Evolutionary conservation across 2,888 invertebrate genomes (phyloP).

Genomic region (Eumacrocentrus americanus): DNA sequence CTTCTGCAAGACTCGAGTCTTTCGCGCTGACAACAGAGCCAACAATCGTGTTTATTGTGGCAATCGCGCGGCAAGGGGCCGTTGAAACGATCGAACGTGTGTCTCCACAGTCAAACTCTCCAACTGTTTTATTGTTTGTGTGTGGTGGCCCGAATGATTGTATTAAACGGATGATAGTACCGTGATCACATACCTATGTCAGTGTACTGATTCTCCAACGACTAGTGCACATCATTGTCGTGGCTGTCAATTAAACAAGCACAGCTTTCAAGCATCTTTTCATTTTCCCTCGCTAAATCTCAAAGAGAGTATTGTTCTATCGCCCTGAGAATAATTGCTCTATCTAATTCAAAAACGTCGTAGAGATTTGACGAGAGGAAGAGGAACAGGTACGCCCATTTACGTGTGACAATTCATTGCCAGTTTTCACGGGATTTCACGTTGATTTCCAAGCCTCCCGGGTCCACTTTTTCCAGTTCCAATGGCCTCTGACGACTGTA

Average conservation of each 20-base stretch:
- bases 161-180: not conserved
- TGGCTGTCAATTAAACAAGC: too few species aligned
- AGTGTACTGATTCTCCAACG: constrained; percentile 18
- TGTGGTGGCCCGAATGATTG: constrained; percentile 1
- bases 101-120: not conserved
- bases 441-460: not conserved
- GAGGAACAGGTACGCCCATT: constrained; percentile 40
- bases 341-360: not conserved
- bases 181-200: not conserved
- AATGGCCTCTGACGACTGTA: not conserved
- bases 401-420: constrained; percentile 14
- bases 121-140: not conserved
- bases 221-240: too few species aligned
- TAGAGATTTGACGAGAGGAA: not conserved
- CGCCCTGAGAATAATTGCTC: too few species aligned
- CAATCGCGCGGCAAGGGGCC: not conserved
- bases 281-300: too few species aligned
- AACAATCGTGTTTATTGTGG: not conserved
- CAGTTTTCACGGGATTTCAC: not conserved
- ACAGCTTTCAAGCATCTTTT: too few species aligned
- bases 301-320: too few species aligned
- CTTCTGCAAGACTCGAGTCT: constrained; percentile 43
- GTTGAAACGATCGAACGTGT: not conserved
- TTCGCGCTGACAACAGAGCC: constrained; percentile 40
- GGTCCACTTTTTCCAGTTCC: not conserved